Base-by-base conservation (phyloP, 30 jellyfish, hydroid and myxozoan genomes). In the Rhopilema esculentum region DNA sequence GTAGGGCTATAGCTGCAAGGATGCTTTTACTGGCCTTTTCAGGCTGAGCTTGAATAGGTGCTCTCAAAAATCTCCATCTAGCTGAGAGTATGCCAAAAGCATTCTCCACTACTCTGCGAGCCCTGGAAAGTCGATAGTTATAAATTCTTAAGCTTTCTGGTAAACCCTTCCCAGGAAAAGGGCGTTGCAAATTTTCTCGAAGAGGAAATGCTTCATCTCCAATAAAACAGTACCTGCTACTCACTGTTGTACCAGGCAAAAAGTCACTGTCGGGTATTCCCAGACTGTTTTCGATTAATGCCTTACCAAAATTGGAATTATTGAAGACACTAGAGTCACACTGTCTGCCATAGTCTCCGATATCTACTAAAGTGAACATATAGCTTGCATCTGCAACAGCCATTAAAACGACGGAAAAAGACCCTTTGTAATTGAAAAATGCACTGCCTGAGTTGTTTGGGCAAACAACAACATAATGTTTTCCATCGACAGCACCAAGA, bases 21-120 rank as follows among this genome's bases (percentile, higher is more conserved):
- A 73, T 73, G 84, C 0, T 25, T 73, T 73, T 73, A 30, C 20
- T 30, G 12, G 72, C 84, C 26, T 73, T 0, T 69, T 73, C 84
- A 8, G 84, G 88, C 83, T 77, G 88, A 4, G 88, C 88, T 26
- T 77, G 82, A 7, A 77, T 77, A 4, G 77, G 62, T 23, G 66
- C 19, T 0, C 84, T 31, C 51, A 49, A 51, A 77, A 53, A 77
- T 49, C 77, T 25, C 88, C 75, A 73, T 33, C 84, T 31, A 2
- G 84, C 84, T 24, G 84, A 27, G 9, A 81, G 91, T 15, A 81
- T 81, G 21, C 91, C 84, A 66, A 81, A 81, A 24, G 91, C 91
- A 72, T 84, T 84, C 72, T 72, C 86, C 20, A 29, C 78, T 16
- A 84, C 88, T 53, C 93, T 72, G 18, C 91, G 66, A 8, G 91